These are phyloP conservation scores for Cliona cf. orientalis DNA, from an alignment of 37 sponge, comb jelly and placozoan species.

Conservation along the genomic window DNA sequence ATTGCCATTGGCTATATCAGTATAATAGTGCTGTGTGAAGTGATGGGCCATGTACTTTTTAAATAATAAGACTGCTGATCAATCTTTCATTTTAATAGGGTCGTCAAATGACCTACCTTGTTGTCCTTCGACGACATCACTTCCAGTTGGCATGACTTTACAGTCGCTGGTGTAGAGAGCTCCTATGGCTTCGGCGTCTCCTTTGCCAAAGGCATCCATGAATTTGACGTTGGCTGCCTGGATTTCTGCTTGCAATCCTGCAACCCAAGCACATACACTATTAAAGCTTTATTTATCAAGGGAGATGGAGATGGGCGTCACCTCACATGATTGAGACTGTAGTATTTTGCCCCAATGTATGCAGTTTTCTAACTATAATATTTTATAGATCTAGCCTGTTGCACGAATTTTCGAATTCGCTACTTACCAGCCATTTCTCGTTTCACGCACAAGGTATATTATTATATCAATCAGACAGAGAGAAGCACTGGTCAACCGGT, in stretches of 20 bases:
- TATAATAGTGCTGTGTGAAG: neutral
- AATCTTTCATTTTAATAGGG: no score
- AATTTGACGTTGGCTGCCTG: conserved; percentile 53
- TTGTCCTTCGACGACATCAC: conserved; percentile 42
- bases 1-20: no score
- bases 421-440: no score
- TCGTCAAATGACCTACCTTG: conserved; percentile 41
- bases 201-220: conserved; percentile 44
- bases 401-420: no score
- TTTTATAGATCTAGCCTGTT: neutral
- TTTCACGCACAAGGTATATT: no score
- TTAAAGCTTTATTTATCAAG: neutral
- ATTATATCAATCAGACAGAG: no score
- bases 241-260: conserved; percentile 55
- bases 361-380: no score
- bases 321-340: neutral
- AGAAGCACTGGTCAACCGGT: no score
- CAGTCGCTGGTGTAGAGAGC: conserved; percentile 70
- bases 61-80: no score
- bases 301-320: neutral
- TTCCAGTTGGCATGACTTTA: conserved; percentile 73
- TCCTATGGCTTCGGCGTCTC: conserved; percentile 27
- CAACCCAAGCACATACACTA: neutral
- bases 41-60: neutral
- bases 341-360: neutral